Evolutionary conservation across 2,113 vertebrate genomes (phyloP), one percentile per base, ranked within the genome.

Genomic region (Hirundichthys speculiger): DNA sequence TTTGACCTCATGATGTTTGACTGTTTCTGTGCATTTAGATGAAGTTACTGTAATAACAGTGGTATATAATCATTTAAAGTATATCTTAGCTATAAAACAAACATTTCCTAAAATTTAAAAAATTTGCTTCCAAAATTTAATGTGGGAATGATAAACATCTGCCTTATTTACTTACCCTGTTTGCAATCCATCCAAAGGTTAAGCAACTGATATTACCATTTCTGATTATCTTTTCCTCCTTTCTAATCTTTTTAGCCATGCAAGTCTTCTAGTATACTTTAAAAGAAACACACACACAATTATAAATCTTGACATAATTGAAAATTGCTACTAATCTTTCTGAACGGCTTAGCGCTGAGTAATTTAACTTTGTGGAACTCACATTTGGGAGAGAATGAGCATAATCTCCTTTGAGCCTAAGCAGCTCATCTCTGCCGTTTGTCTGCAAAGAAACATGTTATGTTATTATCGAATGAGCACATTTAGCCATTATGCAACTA

Each of bases 371-470:
- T 10, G 18, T 45, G n/a, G 22, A 51, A 19, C 12, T 64, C 14
- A 61, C 39, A 49, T 50, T 71, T 59, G 40, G 19, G 18, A 69
- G 30, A 66, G 42, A 56, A 65, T 46, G 16, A 59, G 6, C 16
- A 2, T 61, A 63, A 80, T 72, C 67, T 59, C 52, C 8, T 46
- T 13, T 66, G 22, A 82, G 27, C 48, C 57, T 22, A 20, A 63
- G 53, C 56, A 56, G 47, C 41, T 52, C n/a, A 18, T 71, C 50
- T 62, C 43, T 51, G 19, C 13, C 58, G 56, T 65, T 56, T 54
- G 8, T 66, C 54, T 55, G 59, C 41, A 65, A 51, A 52, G 27
- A 71, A 60, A 14, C 45, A 57, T 64, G 40, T 73, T 55, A 24
- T 3, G 45, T 38, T 72, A 39, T 42, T 21, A 38, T 42, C 30